A percentile compares a stretch with the other conserved stretches of the same genome.
Evolutionary conservation across 2,888 invertebrate genomes (phyloP).

Genomic region (Mythimna albipuncta): DNA sequence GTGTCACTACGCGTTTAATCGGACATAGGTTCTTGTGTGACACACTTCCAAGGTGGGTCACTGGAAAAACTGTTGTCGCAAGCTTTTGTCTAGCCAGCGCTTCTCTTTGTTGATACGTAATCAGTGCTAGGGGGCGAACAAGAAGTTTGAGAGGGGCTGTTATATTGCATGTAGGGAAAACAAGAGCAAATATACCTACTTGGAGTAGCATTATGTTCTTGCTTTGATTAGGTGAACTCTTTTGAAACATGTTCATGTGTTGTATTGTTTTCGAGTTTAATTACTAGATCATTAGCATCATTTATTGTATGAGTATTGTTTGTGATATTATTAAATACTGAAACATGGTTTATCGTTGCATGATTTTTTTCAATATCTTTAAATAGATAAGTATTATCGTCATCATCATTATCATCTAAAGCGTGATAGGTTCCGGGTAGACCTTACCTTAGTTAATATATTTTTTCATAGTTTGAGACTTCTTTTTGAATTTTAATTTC

Average conservation of each 20-base stretch:
- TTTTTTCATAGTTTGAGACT: too few relatives aligned
- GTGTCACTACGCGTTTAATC: slow-evolving; percentile 35
- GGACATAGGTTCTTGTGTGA: slow-evolving; percentile 44
- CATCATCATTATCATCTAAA: too few relatives aligned
- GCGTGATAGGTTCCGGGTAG: too few relatives aligned
- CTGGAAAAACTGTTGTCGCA: slow-evolving; percentile 56
- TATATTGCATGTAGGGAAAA: slow-evolving; percentile 8
- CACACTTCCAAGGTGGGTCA: slow-evolving; percentile 59
- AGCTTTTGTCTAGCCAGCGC: slow-evolving; percentile 53
- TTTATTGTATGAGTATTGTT: too few relatives aligned
- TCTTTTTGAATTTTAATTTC: too few relatives aligned
- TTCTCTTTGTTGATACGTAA: slow-evolving; percentile 53
- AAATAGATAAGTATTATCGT: too few relatives aligned
- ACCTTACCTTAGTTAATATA: too few relatives aligned
- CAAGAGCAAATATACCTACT: slow-evolving; percentile 2
- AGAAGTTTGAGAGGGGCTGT: slow-evolving; percentile 29
- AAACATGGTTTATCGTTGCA: too few relatives aligned
- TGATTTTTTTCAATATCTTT: too few relatives aligned
- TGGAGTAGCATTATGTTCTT: background rate
- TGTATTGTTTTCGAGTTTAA: background rate
- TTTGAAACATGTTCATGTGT: background rate
- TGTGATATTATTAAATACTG: too few relatives aligned
- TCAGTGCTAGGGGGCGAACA: slow-evolving; percentile 33
- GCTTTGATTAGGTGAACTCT: background rate
- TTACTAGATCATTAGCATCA: too few relatives aligned